These are phyloP conservation scores for Trachythela sp. DNA, from an alignment of 64 coral and sea anemone genomes.

Conservation along the genomic window DNA sequence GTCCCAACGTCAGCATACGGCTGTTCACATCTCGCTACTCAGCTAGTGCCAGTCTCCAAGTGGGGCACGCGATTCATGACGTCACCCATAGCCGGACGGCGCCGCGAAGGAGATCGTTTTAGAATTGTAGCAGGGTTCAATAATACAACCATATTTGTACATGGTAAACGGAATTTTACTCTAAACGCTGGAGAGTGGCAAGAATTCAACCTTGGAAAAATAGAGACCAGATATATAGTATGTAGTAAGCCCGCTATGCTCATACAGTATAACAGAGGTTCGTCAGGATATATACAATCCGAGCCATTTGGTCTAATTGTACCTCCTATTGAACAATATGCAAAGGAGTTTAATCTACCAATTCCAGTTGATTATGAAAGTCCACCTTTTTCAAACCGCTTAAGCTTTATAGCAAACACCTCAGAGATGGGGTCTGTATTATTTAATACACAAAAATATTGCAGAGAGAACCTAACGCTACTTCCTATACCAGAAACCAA, in stretches of 20 bases:
- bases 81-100: neutral
- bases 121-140: neutral
- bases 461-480: neutral
- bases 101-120: neutral
- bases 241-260: neutral
- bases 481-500: neutral
- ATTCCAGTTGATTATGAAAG: neutral
- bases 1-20: neutral
- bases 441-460: neutral
- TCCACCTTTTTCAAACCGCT: neutral
- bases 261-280: neutral
- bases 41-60: neutral
- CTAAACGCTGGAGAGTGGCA: neutral
- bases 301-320: neutral
- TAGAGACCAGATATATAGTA: neutral
- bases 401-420: neutral
- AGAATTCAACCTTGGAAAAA: neutral
- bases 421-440: neutral
- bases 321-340: neutral
- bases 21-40: neutral
- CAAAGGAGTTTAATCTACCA: neutral
- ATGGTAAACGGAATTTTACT: neutral
- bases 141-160: neutral
- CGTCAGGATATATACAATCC: neutral
- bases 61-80: slow-evolving; percentile 1